Evolutionary conservation across 2,888 invertebrate species (phyloP).

Genomic region (Hirudinaria manillensis): DNA sequence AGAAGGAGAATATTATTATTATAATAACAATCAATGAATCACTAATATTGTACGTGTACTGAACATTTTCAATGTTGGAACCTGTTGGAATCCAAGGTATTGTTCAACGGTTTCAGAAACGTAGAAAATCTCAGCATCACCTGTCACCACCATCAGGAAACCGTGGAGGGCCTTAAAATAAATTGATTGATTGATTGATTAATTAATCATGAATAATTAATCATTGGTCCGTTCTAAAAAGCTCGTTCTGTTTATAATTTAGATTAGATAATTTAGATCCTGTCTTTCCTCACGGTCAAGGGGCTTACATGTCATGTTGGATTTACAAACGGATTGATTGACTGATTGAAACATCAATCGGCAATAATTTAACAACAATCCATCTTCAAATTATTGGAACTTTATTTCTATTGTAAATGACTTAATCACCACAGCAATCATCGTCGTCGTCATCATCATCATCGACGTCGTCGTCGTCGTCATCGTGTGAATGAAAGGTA

Average conservation of each 20-base stretch:
- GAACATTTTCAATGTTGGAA: conserved; percentile 50
- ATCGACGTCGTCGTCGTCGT: conserved; percentile 2
- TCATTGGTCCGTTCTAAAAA: background rate
- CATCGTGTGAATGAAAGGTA: background rate
- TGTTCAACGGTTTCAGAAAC: conserved; percentile 98
- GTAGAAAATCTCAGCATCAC: conserved; percentile 98
- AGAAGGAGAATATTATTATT: too few relatives aligned
- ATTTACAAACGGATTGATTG: too few relatives aligned
- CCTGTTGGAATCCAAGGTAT: conserved; percentile 99
- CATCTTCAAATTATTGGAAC: background rate
- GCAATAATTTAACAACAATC: too few relatives aligned
- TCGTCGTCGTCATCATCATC: conserved; percentile 15
- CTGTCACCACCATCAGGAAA: conserved; percentile 94
- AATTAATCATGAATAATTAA: background rate
- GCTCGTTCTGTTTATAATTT: background rate
- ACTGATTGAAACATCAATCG: too few relatives aligned
- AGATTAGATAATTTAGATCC: too few relatives aligned
- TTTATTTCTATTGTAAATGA: background rate
- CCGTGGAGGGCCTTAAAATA: conserved; percentile 81
- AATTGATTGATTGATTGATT: background rate
- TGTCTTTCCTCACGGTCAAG: too few relatives aligned
- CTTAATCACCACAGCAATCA: background rate
- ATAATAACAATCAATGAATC: too few relatives aligned
- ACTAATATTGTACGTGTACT: too few relatives aligned
- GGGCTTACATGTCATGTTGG: too few relatives aligned